These are phyloP conservation scores for Zaprionus kolodkinae DNA, from an alignment of 1,140 invertebrate species.

Conservation along the genomic window DNA sequence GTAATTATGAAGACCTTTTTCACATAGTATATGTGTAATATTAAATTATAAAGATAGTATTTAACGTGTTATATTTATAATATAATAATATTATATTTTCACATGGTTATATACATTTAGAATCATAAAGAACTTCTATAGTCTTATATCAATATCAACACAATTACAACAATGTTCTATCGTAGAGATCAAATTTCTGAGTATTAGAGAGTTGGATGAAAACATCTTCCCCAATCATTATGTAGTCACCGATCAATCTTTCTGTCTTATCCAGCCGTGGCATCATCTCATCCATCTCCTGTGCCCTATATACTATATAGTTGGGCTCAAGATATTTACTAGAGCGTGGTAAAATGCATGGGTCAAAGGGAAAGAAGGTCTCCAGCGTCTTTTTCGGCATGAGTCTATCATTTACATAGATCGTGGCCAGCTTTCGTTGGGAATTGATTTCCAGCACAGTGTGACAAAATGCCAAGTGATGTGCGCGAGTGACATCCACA, in stretches of 20 bases:
- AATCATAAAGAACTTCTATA: too few species aligned
- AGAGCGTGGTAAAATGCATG: constrained; percentile 87
- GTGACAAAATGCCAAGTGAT: constrained; percentile 96
- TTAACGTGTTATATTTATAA: too few species aligned
- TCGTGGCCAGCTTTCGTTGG: constrained; percentile 87
- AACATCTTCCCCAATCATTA: constrained; percentile 77
- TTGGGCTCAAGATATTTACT: constrained; percentile 55
- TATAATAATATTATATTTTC: too few species aligned
- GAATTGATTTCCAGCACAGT: constrained; percentile 94
- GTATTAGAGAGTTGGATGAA: constrained; percentile 70
- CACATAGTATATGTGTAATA: too few species aligned
- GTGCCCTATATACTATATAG: constrained; percentile 59
- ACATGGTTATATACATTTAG: too few species aligned
- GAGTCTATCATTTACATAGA: constrained; percentile 85
- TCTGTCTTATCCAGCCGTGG: background rate
- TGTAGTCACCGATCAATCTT: constrained; percentile 65
- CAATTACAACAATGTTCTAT: constrained; percentile 33
- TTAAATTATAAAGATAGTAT: too few species aligned
- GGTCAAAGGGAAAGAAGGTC: constrained; percentile 93
- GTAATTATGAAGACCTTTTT: too few species aligned
- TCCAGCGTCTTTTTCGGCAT: constrained; percentile 86
- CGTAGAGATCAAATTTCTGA: constrained; percentile 70
- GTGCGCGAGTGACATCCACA: constrained; percentile 92
- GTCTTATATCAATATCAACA: constrained; percentile 11
- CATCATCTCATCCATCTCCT: constrained; percentile 50